Evolutionary conservation across 2,113 vertebrate genomes (phyloP).

Genomic region (Zapornia atra): DNA sequence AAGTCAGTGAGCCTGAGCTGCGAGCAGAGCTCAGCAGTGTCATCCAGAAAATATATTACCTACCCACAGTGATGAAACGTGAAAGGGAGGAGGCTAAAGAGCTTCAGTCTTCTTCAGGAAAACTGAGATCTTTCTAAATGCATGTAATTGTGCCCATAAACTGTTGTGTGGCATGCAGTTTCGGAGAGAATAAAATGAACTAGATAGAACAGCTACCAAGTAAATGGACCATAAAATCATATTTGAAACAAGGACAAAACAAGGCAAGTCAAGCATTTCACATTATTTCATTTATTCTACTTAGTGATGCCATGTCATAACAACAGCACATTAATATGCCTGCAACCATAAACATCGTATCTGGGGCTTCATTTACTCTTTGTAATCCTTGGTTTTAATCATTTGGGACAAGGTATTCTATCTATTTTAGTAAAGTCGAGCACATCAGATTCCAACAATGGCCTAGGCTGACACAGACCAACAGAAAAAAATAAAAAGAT

Average conservation of each 20-base stretch:
- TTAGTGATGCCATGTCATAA: constrained; percentile 7
- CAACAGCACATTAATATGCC: constrained; percentile 16
- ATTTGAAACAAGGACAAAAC: constrained; percentile 52
- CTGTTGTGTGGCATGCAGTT: not conserved
- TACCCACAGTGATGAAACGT: fast-evolving
- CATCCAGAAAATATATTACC: not conserved
- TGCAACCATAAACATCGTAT: not conserved
- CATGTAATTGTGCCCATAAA: not conserved
- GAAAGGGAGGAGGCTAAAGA: not conserved
- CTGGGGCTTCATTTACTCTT: not conserved
- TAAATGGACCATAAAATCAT: constrained; percentile 55
- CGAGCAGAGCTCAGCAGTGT: not conserved
- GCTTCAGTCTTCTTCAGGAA: not conserved
- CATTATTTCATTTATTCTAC: constrained; percentile 37
- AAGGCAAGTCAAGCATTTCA: constrained; percentile 10
- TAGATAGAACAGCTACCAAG: not conserved
- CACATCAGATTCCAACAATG: not conserved
- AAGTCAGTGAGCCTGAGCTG: not conserved
- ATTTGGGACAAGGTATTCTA: not conserved
- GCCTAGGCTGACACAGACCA: not conserved
- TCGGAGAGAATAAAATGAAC: not conserved
- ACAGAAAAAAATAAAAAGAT: not conserved
- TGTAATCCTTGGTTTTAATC: not conserved
- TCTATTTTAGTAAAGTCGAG: not conserved
- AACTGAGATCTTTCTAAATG: not conserved